These are phyloP conservation scores for Apamea anceps DNA, from an alignment of 2,888 invertebrate genomes.

Conservation along the genomic window DNA sequence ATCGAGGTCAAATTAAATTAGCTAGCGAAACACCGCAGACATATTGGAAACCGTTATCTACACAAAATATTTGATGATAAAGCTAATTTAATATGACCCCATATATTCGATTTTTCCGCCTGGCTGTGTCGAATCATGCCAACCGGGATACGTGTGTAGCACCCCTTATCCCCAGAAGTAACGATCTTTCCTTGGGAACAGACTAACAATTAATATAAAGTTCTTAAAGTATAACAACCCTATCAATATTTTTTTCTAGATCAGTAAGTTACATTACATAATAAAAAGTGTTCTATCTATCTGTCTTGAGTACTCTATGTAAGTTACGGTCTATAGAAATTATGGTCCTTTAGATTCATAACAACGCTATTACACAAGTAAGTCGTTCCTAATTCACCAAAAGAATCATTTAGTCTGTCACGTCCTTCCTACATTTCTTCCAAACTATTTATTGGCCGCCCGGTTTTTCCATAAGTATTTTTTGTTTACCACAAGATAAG, in stretches of 20 bases:
- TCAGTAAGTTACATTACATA: too few relatives aligned
- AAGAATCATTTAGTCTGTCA: neutral
- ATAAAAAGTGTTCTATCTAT: too few relatives aligned
- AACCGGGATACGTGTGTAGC: neutral
- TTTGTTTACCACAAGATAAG: neutral
- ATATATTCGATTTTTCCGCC: too few relatives aligned
- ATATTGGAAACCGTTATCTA: too few relatives aligned
- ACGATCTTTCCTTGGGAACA: too few relatives aligned
- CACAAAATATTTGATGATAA: too few relatives aligned
- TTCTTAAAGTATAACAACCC: neutral
- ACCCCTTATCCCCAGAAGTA: neutral
- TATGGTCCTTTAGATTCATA: slow-evolving; percentile 1
- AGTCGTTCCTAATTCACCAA: neutral
- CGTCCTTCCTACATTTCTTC: neutral
- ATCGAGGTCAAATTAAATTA: too few relatives aligned
- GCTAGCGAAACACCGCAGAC: too few relatives aligned
- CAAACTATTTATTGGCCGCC: neutral
- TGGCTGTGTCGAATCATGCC: too few relatives aligned
- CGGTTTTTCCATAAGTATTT: neutral
- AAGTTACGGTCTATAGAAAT: neutral
- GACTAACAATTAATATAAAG: neutral
- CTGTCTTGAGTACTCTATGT: too few relatives aligned
- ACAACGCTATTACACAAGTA: neutral
- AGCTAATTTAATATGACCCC: too few relatives aligned
- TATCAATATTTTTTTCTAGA: too few relatives aligned